Conservation (phyloP, 2,113 vertebrate species). For the Archilochus colubris region DNA sequence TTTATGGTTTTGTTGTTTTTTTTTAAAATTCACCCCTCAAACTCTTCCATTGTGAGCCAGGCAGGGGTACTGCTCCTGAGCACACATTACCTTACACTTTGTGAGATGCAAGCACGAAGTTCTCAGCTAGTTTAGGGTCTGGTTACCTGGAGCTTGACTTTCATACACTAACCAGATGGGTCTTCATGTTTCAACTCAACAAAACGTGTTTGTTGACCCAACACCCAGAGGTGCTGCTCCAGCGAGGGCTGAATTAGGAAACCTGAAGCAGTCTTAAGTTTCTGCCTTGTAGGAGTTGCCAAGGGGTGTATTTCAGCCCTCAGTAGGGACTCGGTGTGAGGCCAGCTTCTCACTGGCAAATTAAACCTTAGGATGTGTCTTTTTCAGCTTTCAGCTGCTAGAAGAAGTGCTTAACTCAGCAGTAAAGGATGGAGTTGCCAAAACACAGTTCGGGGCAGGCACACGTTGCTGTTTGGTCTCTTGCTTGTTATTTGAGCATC, state of each 20-base stretch:
- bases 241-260: background rate
- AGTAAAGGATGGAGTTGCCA: slow-evolving; percentile 1
- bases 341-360: background rate
- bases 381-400: background rate
- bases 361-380: background rate
- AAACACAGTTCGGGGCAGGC: background rate
- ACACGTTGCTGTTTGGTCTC: background rate
- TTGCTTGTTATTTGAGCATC: background rate
- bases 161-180: slow-evolving; percentile 71
- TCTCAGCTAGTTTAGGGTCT: slow-evolving; percentile 68
- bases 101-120: slow-evolving; percentile 7
- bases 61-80: background rate
- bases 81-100: background rate
- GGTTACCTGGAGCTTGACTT: slow-evolving; percentile 79
- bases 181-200: slow-evolving; percentile 50
- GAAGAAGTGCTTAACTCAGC: slow-evolving; percentile 19
- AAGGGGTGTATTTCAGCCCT: background rate
- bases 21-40: background rate
- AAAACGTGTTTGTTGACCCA: slow-evolving; percentile 40
- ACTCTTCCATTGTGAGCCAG: background rate
- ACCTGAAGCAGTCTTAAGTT: background rate
- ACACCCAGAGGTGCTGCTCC: slow-evolving; percentile 38
- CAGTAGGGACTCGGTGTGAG: background rate
- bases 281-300: background rate
- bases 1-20: background rate